Evolutionary conservation across 2,888 invertebrate genomes (phyloP), one percentile per base, ranked within the genome.

Genomic region (Gortyna flavago): DNA sequence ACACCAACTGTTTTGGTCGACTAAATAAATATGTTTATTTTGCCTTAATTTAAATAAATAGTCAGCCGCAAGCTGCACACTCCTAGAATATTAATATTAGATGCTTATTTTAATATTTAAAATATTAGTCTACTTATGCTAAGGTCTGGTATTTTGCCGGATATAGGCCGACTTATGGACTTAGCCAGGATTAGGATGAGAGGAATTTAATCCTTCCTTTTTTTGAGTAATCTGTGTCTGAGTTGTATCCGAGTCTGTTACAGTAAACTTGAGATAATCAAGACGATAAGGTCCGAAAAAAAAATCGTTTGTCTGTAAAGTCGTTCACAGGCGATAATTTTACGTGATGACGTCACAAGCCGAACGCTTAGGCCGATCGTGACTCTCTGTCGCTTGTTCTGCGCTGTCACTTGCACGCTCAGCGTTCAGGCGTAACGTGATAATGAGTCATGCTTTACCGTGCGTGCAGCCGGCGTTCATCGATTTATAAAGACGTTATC

Each of bases 101-200:
- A 57, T 44, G 51, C 61, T 64, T 77, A 62, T 38, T 62, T 35
- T 35, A 35, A 61, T 59, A 66, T 64, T 62, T 44, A 48, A 64
- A 68, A 75, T 67, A 69, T 85, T 81, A 75, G 61, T 85, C 73
- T 81, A 81, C 68, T 74, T 74, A 72, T 32, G 18, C 72, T 81
- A 75, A 44, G 48, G 29, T 35, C 21, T 59, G 25, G 54, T 71
- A 54, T 72, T 75, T 0, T 48, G 35, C 29, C 32, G 38, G 71
- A 32, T 54, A 48, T 4, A 67, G 16, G 41, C 35, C 0, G 25
- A 29, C 18, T 38, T 51, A 74, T 54, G 38, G 51, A 71, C 25
- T 71, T 54, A 61, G 29, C 57, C 41, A 71, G 48, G 41, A 70
- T 48, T 72, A 11, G 2, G 1, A 72, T 18, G 18, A 51, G 9